Base-by-base conservation (phyloP, 2,797 vertebrate species). In the Siniperca undulata region DNA sequence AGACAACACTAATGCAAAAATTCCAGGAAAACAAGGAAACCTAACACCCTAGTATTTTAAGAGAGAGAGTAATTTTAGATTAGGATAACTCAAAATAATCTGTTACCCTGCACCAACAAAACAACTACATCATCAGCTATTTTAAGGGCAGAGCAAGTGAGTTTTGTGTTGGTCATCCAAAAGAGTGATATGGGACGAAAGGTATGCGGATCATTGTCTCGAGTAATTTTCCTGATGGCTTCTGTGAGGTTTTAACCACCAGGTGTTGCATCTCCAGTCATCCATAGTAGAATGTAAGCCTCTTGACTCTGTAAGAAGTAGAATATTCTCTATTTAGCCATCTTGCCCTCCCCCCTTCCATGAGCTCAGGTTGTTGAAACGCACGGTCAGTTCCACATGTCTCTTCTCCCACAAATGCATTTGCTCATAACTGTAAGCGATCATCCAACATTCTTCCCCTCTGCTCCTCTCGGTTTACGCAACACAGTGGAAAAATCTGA, bases 371-470 rank as follows among this genome's bases (percentile, higher is more conserved):
- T 78, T 77, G 65, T 77, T 67, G 62, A 78, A 90, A 85, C 70
- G 78, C 60, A 80, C 2, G 10, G 55, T 69, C 66, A 78, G 73
- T 52, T 86, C 59, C 66, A 81, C 79, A 82, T 50, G 56, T 72
- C 71, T 87, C 62, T 75, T 73, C 80, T 58, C 78, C 67, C 55
- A 70, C n/a, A 59, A 73, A 77, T n/a, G 68, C n/a, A 70, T 84
- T 83, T 1, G 67, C 77, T 88, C 80, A 79, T 50, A 90, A 91
- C 60, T 52, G 76, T 30, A n/a, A 82, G 38, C 67, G 73, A 89
- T 87, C 87, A 90, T 77, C 73, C 52, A 83, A 89, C 82, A 85
- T 88, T 89, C 81, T 69, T 86, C 68, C 52, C 61, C 42, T 52
- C 70, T 60, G 50, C 44, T 81, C 36, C 48, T 86, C 62, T 88